Base-by-base conservation (phyloP, 2,113 vertebrate species). In the Malaclemys terrapin region DNA sequence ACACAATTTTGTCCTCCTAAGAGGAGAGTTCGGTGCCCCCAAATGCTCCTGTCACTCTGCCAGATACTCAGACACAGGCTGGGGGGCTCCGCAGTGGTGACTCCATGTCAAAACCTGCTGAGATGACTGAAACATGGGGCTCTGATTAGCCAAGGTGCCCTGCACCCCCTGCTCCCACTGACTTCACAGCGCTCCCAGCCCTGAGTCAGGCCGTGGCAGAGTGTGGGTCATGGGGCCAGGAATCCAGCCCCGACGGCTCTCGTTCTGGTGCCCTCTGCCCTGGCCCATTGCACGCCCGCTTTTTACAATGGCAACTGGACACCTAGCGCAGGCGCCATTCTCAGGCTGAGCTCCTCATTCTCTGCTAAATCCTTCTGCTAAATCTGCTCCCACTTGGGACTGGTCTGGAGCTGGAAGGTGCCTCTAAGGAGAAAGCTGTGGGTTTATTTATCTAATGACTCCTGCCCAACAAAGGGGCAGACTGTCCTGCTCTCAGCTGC, bases 71-170 rank as follows among this genome's bases (percentile, higher is more conserved):
- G 65, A 69, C 22, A 12, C 22, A 19, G 22, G 10, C 24, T 5
- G 35, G 8, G 9, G 8, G 52, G 10, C 20, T 79, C 35, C 4
- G 6, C 2, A 19, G 84, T 3, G 35, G 35, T 72, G 42, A 19
- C 6, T 17, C 62, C 62, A 69, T 9, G 17, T n/a, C 35, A 17
- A 7, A 49, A 35, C 25, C 14, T 45, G n/a, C 59, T 10, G 13
- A 3, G 4, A 38, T n/a, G 42, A 17, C 31, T 14, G 35, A 47
- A 0, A 1, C 8, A 3, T 4, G 4, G 35, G 22, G 35, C 6
- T 8, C 38, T 8, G 2, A 27, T 3, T 13, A 14, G 27, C 5
- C 80, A 2, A 53, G 35, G 72, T 6, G 38, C 80, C 50, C 50
- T 45, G 50, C 10, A 38, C 38, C 38, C 22, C 4, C 27, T 6